A percentile compares a stretch with the other conserved stretches of the same genome.
Conservation (phyloP, 2,797 vertebrate genomes). For the Hylomyscus alleni region DNA sequence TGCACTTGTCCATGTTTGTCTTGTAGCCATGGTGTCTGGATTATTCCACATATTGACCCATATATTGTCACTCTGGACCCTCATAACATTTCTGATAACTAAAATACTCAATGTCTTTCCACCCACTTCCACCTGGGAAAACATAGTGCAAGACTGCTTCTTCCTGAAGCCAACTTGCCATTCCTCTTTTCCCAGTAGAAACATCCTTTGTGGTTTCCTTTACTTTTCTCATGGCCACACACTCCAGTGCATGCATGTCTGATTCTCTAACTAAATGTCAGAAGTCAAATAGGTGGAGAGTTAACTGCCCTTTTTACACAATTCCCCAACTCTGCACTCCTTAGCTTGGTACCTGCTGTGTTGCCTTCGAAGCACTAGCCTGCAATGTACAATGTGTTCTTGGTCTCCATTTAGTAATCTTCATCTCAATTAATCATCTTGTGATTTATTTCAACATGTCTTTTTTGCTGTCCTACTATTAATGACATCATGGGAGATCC, state of each 20-base stretch:
- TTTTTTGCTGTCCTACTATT: background rate
- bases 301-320: background rate
- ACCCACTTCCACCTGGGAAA: background rate
- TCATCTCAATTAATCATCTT: background rate
- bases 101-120: background rate
- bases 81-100: background rate
- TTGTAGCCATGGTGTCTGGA: background rate
- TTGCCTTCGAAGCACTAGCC: background rate
- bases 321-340: background rate
- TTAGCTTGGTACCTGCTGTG: background rate
- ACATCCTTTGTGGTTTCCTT: background rate
- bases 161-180: background rate
- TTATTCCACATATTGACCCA: background rate
- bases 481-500: background rate
- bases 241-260: background rate
- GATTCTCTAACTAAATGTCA: background rate
- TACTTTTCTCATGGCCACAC: background rate
- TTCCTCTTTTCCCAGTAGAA: background rate
- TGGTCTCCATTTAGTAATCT: background rate
- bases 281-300: fast-evolving
- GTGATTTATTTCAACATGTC: background rate
- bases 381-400: background rate
- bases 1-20: background rate
- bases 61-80: background rate
- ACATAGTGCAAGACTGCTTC: background rate